Base-by-base conservation (phyloP, 2,113 vertebrate species). In the Equus quagga region DNA sequence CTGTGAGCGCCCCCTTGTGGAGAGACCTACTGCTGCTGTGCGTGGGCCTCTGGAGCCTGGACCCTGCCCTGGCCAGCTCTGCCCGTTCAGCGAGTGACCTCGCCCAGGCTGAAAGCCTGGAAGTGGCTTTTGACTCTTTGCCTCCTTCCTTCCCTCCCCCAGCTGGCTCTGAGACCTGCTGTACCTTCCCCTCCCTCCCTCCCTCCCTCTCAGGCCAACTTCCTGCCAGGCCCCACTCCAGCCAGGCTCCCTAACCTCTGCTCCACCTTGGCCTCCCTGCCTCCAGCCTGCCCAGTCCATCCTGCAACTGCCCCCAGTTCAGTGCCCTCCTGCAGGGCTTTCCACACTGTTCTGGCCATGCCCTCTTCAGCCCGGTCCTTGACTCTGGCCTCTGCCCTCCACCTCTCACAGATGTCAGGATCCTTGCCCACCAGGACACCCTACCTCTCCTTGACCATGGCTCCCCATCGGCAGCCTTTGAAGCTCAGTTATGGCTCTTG, bases 1-100 rank as follows among this genome's bases (percentile, higher is more conserved):
- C 60, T 56, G 19, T 56, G 94, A 64, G 97, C 84, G 80, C 97
- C 97, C 96, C 96, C 98, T 97, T 70, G 98, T 97, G 98, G 97
- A 94, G 2, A 78, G 76, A 58, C 73, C 62, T 78, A 18, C 2
- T 0, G 28, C 60, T 15, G 49, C 15, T 2, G 3, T 2, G 41
- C 51, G 23, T 18, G 69, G 62, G 28, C 33, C 86, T 70, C 31
- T 4, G 1, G 70, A 72, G 19, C 21, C 44, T 5, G 44, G 49
- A 60, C 54, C 54, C 49, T 3, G 4, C 69, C 87, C 79, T 41
- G 0, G 6, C 84, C 60, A 11, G 15, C 31, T 75, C 76, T 13
- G 62, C 24, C 79, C 76, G 60, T n/a, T 60, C 26, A 11, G 11
- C 5, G 46, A n/a, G 69, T 86, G 89, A 79, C 95, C 89, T 97